Conservation (phyloP, 1,140 invertebrate species). For the Pseudobourletiella spinata region DNA sequence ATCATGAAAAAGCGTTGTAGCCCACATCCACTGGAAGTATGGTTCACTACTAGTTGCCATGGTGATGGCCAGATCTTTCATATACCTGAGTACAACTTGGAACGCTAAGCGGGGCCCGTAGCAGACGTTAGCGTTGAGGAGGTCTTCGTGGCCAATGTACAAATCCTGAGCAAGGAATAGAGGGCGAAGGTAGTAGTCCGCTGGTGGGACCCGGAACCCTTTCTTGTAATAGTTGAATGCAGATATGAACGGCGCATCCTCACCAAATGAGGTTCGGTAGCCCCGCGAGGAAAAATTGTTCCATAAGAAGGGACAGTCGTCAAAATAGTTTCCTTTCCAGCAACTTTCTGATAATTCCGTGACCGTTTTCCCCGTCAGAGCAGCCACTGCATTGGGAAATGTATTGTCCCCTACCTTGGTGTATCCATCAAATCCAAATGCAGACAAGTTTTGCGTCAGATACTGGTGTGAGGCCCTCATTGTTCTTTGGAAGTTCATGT, state of each 20-base stretch:
- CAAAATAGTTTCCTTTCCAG: slow-evolving; percentile 36
- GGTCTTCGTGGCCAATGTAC: slow-evolving; percentile 11
- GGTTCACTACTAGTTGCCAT: background rate
- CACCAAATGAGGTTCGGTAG: slow-evolving; percentile 45
- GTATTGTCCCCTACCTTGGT: slow-evolving; percentile 76
- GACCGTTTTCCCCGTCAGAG: slow-evolving; percentile 54
- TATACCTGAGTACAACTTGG: slow-evolving; percentile 7
- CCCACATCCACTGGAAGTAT: slow-evolving; percentile 31
- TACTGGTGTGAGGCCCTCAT: slow-evolving; percentile 61
- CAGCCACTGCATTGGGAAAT: slow-evolving; percentile 60
- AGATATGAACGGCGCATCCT: slow-evolving; percentile 45
- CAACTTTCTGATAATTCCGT: slow-evolving; percentile 50
- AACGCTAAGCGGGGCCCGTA: slow-evolving; percentile 31
- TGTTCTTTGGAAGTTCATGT: slow-evolving; percentile 70
- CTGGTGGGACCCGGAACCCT: slow-evolving; percentile 43
- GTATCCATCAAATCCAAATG: slow-evolving; percentile 65
- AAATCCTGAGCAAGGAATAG: slow-evolving; percentile 42
- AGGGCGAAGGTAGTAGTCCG: slow-evolving; percentile 45
- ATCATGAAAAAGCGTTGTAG: slow-evolving; percentile 34
- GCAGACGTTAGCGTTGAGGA: slow-evolving; percentile 32
- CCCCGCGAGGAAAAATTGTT: slow-evolving; percentile 43
- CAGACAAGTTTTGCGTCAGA: slow-evolving; percentile 49
- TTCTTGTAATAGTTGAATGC: slow-evolving; percentile 45
- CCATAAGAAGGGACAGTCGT: slow-evolving; percentile 46
- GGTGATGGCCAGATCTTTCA: background rate